phyloP scores from a whole-genome alignment of 2,888 invertebrate genomes.

The Deladenus siricidicola region DNA sequence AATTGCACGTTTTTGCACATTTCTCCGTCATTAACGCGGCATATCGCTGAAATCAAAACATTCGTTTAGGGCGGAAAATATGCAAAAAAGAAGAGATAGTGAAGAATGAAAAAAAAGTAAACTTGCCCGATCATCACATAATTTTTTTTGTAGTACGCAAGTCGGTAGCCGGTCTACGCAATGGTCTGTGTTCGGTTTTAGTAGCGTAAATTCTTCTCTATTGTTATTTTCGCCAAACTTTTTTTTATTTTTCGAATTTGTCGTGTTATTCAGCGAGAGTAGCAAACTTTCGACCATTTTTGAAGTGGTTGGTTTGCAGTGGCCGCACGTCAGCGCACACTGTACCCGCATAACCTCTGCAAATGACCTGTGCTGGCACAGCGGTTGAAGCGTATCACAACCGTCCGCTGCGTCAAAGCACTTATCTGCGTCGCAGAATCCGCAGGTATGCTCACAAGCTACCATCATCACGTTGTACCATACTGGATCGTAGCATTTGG shows the following conservation, averaged over 20 bases:
- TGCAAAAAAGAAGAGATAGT: no score
- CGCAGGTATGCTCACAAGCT: constrained; percentile 21
- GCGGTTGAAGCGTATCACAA: constrained; percentile 5
- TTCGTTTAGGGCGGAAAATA: no score
- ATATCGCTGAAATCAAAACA: constrained; percentile 8
- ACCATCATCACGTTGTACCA: constrained; percentile 19
- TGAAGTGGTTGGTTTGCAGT: constrained; percentile 7
- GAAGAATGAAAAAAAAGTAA: no score
- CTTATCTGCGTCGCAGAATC: constrained; percentile 13
- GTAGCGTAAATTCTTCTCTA: background rate
- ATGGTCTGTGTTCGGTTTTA: background rate
- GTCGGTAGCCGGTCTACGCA: constrained; percentile 4
- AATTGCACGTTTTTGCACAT: constrained; percentile 13
- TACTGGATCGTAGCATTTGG: constrained; percentile 15
- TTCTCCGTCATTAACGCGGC: constrained; percentile 9
- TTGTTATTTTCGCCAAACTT: background rate
- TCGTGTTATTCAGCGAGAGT: no score
- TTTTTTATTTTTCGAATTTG: background rate
- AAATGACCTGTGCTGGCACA: constrained; percentile 14
- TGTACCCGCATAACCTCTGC: constrained; percentile 11
- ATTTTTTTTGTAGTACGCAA: constrained; percentile 1
- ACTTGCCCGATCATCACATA: constrained; percentile 5
- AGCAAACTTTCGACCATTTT: background rate
- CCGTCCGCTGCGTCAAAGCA: constrained; percentile 17
- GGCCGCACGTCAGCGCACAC: constrained; percentile 15